These are phyloP conservation scores for Vireo altiloquus DNA, from an alignment of 2,113 vertebrate genomes.

Conservation along the genomic window DNA sequence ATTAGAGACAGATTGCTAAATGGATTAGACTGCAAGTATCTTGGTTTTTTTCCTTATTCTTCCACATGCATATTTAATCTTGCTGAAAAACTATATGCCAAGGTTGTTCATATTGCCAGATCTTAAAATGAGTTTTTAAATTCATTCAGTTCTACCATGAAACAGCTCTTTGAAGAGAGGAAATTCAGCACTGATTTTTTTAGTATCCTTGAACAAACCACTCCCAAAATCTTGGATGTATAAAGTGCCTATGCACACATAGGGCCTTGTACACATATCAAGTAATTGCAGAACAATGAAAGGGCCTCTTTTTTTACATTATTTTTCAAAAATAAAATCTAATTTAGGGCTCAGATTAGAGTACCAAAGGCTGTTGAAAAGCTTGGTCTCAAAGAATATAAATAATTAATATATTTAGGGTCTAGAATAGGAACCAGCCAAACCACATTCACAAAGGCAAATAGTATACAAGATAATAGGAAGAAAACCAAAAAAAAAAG, in stretches of 20 bases:
- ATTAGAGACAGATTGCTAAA: constrained; percentile 63
- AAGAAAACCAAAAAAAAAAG: neutral
- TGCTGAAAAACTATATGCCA: constrained; percentile 42
- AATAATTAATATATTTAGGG: neutral
- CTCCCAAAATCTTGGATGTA: neutral
- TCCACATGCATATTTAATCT: constrained; percentile 41
- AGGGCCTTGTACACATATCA: neutral
- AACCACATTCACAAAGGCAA: neutral
- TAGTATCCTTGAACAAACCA: neutral
- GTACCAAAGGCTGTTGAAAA: neutral
- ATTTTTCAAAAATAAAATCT: neutral
- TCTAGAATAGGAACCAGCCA: neutral
- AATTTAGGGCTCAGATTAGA: neutral
- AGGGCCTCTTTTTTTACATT: neutral
- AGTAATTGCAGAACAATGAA: neutral
- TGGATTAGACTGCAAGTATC: constrained; percentile 44
- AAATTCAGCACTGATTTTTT: neutral
- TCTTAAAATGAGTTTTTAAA: constrained; percentile 27
- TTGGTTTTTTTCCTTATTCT: constrained; percentile 27
- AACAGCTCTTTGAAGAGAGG: neutral
- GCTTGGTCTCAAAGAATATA: neutral
- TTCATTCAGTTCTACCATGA: constrained; percentile 3
- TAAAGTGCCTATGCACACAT: neutral
- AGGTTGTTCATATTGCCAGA: constrained; percentile 27
- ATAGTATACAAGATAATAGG: neutral